Conservation (phyloP, 1,140 invertebrate species). For the Heterodera carotae region DNA sequence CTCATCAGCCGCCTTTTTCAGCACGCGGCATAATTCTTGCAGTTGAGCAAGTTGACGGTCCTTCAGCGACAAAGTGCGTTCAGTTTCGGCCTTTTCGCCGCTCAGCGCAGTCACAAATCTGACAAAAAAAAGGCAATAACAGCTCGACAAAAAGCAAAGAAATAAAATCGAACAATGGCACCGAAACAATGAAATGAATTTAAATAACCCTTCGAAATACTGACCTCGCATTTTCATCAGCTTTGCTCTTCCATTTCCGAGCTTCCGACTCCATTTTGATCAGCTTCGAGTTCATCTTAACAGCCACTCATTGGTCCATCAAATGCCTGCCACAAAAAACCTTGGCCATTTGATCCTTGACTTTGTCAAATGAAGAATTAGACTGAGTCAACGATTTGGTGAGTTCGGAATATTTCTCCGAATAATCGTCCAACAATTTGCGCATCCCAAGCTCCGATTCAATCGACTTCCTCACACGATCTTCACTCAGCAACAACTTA, state of each 20-base stretch:
- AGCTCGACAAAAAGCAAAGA: neutral
- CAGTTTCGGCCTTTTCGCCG: conserved; percentile 33
- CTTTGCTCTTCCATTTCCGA: conserved; percentile 34
- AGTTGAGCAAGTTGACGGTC: conserved; percentile 52
- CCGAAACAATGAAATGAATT: no score
- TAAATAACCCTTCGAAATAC: no score
- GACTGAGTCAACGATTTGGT: conserved; percentile 40
- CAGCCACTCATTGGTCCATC: neutral
- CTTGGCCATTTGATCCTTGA: conserved; percentile 50
- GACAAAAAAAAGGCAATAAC: neutral
- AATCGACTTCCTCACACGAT: conserved; percentile 39
- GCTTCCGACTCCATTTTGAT: conserved; percentile 47
- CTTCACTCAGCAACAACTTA: conserved; percentile 47
- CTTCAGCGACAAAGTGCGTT: conserved; percentile 36
- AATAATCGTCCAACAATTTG: conserved; percentile 43
- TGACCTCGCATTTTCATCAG: conserved; percentile 46
- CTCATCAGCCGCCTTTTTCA: conserved; percentile 40
- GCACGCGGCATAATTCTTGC: conserved; percentile 50
- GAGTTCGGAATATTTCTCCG: conserved; percentile 42
- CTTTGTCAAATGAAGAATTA: conserved; percentile 47
- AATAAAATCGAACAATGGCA: no score
- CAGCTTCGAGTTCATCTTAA: conserved; percentile 51
- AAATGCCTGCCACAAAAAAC: conserved; percentile 16
- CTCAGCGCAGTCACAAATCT: conserved; percentile 31
- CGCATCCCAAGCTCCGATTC: conserved; percentile 46